Percentiles rank a stretch among this genome's conserved stretches.
Evolutionary conservation across 1,140 invertebrate genomes (phyloP).

Genomic region (Caenorhabditis inopinata): DNA sequence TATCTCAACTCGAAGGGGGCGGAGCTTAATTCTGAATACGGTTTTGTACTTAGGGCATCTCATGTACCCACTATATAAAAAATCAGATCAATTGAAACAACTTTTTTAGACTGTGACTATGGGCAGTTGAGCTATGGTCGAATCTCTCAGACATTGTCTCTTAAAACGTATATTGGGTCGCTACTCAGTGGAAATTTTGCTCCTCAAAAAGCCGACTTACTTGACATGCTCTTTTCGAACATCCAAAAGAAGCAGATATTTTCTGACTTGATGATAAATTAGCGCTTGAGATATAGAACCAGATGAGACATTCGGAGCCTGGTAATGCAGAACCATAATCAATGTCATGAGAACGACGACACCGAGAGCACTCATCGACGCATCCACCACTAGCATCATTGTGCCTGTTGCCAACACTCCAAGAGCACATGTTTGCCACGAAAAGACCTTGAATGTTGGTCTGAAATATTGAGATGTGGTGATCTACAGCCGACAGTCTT

Average conservation of each 20-base stretch:
- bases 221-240: slow-evolving; percentile 89
- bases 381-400: slow-evolving; percentile 94
- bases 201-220: slow-evolving; percentile 32
- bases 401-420: slow-evolving; percentile 76
- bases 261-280: slow-evolving; percentile 97
- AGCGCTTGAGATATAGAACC: slow-evolving; percentile 96
- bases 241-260: slow-evolving; percentile 92
- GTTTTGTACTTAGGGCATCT: too few relatives aligned
- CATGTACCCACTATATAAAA: too few relatives aligned
- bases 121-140: too few relatives aligned
- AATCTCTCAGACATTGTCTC: too few relatives aligned
- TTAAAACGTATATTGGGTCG: too few relatives aligned
- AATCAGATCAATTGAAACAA: too few relatives aligned
- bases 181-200: background rate
- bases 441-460: slow-evolving; percentile 93
- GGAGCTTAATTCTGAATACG: too few relatives aligned
- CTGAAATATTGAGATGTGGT: slow-evolving; percentile 64
- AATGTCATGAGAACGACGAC: slow-evolving; percentile 74
- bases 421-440: slow-evolving; percentile 85
- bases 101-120: too few relatives aligned
- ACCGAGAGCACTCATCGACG: slow-evolving; percentile 82
- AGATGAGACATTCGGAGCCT: slow-evolving; percentile 83
- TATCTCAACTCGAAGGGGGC: too few relatives aligned
- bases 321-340: slow-evolving; percentile 65
- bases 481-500: too few relatives aligned